Evolutionary conservation across 1,140 invertebrate species (phyloP), one percentile per base, ranked within the genome.

Genomic region (Rhyacophila brunnea): DNA sequence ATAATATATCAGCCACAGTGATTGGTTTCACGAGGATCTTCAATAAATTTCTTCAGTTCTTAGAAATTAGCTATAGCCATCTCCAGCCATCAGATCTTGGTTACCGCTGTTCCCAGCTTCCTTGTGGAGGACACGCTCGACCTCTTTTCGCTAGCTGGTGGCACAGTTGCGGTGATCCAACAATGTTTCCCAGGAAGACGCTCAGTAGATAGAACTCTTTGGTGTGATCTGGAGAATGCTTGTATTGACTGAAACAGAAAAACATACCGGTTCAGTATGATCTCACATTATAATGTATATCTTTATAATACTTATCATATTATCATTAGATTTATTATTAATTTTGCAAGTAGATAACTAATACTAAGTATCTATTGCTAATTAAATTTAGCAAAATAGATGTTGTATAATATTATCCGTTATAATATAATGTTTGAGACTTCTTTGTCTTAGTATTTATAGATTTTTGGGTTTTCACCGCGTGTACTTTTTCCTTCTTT

Each of bases 141-240:
- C 75, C 68, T 18, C 87, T 80, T 69, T 91, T 89, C 34, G 83
- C 87, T 64, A 91, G 76, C 69, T 89, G 86, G 70, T 87, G 86
- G 71, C 89, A 92, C 15, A 92, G 80, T 58, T 81, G 81, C 7
- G 88, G 86, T 60, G 89, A 90, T 15, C 85, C 86, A 40, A 91
- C 82, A 66, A 90, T 89, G 70, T 92, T 88, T 43, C 90, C 90
- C 18, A 92, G 74, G 72, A 92, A 91, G 17, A 92, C 86, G 67
- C 89, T 91, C 47, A 92, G 80, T 28, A 92, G 75, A 68, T 90
- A 91, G 72, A 88, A 87, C 69, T 91, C 86, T 71, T 90, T 91
- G 69, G 85, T 84, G 48, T 82, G 82, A 62, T 85, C 83, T 17
- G 85, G 81, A 36, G 87, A 86, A 32, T 81, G 78, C 70, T 88